Evolutionary conservation across 2,888 invertebrate species (phyloP), one percentile per base, ranked within the genome.

Genomic region (Tetragonisca angustula): DNA sequence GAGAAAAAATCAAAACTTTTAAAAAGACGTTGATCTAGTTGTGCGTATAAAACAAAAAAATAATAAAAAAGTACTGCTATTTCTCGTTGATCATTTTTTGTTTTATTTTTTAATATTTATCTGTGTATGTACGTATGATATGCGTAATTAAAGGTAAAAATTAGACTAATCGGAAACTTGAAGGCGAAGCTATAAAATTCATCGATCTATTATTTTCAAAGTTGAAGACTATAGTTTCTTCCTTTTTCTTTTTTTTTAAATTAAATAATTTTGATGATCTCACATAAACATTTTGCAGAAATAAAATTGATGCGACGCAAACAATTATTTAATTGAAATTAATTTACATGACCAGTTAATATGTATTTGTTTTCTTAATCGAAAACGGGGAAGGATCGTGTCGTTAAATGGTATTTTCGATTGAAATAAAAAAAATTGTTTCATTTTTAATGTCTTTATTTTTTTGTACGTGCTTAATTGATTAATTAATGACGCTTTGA

Each of bases 401-500:
- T 15, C 9, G n/a, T 3, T 17, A 4, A 56, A 24, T 19, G 0
- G 52, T 17, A 6, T 70, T 54, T 77, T 64, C 27, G 13, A 65
- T 50, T 1, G 17, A 62, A 54, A 73, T 50, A 1, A 13, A 32
- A 13, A 32, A 59, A 24, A 43, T 13, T 61, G 2, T 3, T 79
- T 79, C 32, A 72, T 62, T 56, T 43, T 17, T 62, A 68, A 68
- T 17, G 15, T 27, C 21, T 52, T 49, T 21, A 13, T 32, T 24
- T 52, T 52, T 21, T 49, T n/a, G 24, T 52, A 59, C 72, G 68
- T 72, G 43, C 24, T 72, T 72, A n/a, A 65, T 74, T 49, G 52
- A 72, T 79, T 75, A 59, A 79, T 70, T 79, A 85, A 85, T 17
- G 69, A 84, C 79, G 85, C 85, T 80, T 84, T 67, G 80, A 80